Percentiles rank a stretch among this genome's conserved stretches.
Conservation (phyloP, 2,888 invertebrate species). For the Quadroppia sp. region DNA sequence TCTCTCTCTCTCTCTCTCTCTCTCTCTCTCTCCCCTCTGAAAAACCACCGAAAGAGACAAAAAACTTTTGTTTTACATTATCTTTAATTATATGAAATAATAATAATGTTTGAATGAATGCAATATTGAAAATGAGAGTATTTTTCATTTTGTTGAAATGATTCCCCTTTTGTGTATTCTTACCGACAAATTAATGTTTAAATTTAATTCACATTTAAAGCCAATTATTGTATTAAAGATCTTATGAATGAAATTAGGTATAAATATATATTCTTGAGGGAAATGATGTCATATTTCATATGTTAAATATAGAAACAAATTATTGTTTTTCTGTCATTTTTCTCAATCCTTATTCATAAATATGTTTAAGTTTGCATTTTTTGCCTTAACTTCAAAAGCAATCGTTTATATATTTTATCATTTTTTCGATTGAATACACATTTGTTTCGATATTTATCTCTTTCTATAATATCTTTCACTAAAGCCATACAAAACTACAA, state of each 20-base stretch:
- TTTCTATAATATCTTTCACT: neutral
- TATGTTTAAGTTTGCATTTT: neutral
- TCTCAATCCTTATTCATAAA: neutral
- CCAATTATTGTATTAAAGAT: neutral
- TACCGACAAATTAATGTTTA: neutral
- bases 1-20: too few species aligned
- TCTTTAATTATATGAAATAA: neutral
- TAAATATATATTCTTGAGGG: neutral
- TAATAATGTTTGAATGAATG: neutral
- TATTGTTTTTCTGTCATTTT: neutral
- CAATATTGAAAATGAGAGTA: neutral
- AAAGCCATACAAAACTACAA: neutral
- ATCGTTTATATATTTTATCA: slow-evolving; percentile 5
- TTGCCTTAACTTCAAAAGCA: slow-evolving; percentile 18
- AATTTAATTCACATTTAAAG: neutral
- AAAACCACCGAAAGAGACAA: neutral
- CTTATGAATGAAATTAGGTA: neutral
- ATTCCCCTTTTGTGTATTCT: neutral
- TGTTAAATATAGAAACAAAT: neutral
- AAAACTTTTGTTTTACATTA: slow-evolving; percentile 14
- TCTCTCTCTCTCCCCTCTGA: too few species aligned
- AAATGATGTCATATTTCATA: neutral
- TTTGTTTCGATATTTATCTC: neutral
- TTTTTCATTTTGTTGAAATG: slow-evolving; percentile 9
- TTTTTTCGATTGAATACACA: slow-evolving; percentile 31